These are phyloP conservation scores for Plecotus auritus DNA, from an alignment of 2,113 vertebrate species.

Conservation along the genomic window DNA sequence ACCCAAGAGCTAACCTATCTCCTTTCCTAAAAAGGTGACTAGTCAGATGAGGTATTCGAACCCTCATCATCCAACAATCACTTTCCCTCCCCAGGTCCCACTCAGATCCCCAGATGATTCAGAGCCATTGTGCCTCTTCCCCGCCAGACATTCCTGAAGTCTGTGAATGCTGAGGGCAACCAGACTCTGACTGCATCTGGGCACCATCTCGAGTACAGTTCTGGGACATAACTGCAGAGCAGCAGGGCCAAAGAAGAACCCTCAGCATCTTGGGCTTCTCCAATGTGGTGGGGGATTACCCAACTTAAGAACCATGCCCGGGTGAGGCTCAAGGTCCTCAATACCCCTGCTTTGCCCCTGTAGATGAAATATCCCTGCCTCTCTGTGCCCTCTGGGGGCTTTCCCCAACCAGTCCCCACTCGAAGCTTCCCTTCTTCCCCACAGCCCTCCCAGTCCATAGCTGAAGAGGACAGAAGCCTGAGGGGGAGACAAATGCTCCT, in stretches of 20 bases:
- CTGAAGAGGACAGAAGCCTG: not conserved
- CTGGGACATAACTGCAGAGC: not conserved
- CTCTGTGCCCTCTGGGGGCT: not conserved
- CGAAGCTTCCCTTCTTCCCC: not conserved
- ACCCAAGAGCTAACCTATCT: not conserved
- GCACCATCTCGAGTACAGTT: not conserved
- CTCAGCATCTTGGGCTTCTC: not conserved
- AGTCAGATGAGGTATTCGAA: not conserved
- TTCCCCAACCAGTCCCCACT: not conserved
- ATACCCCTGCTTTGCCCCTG: not conserved
- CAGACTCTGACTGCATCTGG: not conserved
- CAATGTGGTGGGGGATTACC: not conserved
- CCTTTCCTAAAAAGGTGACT: not conserved
- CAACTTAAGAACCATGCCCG: not conserved
- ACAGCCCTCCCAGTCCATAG: not conserved
- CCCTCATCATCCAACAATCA: not conserved
- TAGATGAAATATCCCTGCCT: not conserved
- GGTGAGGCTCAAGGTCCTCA: not conserved
- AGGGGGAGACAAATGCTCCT: not conserved
- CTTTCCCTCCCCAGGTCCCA: not conserved
- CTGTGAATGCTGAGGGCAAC: not conserved
- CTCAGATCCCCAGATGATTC: not conserved
- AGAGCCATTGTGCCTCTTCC: not conserved
- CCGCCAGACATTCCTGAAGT: not conserved
- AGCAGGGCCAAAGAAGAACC: not conserved